Evolutionary conservation across 2,113 vertebrate genomes (phyloP).

Genomic region (Chaetodon trifascialis): DNA sequence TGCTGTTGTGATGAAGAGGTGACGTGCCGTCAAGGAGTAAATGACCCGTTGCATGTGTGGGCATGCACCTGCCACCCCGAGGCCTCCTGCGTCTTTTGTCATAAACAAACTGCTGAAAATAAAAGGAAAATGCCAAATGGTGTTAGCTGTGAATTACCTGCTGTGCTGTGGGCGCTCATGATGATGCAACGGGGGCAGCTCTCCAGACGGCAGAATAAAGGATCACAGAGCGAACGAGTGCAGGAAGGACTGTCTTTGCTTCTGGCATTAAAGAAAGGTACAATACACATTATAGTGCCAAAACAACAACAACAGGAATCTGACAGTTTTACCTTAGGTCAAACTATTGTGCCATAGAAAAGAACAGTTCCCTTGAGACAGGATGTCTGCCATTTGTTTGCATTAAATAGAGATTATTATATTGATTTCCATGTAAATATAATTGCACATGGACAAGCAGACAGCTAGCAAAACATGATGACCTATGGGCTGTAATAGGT

Average conservation of each 20-base stretch:
- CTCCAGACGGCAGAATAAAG: slow-evolving; percentile 31
- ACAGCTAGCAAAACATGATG: not conserved
- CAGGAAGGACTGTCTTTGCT: not conserved
- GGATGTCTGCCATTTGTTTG: no score
- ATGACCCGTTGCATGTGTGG: slow-evolving; percentile 40
- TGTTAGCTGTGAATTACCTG: slow-evolving; percentile 41
- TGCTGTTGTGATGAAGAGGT: slow-evolving; percentile 4
- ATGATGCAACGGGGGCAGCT: slow-evolving; percentile 47
- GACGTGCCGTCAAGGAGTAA: not conserved
- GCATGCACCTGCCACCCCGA: slow-evolving; percentile 23
- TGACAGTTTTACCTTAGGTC: not conserved
- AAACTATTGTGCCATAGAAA: not conserved
- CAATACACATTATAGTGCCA: not conserved
- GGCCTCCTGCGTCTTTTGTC: slow-evolving; percentile 46
- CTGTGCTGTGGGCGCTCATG: slow-evolving; percentile 37
- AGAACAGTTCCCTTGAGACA: not conserved
- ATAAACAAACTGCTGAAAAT: slow-evolving; percentile 53
- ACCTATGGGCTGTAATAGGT: no score
- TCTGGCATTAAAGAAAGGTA: not conserved
- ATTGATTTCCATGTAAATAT: not conserved
- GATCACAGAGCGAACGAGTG: not conserved
- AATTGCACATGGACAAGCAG: not conserved
- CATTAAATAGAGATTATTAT: no score
- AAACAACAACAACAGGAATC: not conserved
- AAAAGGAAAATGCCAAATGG: slow-evolving; percentile 45